A percentile compares a stretch with the other conserved stretches of the same genome.
phyloP scores from a whole-genome alignment of 2,888 invertebrate species.

The Girardia tigrina region DNA sequence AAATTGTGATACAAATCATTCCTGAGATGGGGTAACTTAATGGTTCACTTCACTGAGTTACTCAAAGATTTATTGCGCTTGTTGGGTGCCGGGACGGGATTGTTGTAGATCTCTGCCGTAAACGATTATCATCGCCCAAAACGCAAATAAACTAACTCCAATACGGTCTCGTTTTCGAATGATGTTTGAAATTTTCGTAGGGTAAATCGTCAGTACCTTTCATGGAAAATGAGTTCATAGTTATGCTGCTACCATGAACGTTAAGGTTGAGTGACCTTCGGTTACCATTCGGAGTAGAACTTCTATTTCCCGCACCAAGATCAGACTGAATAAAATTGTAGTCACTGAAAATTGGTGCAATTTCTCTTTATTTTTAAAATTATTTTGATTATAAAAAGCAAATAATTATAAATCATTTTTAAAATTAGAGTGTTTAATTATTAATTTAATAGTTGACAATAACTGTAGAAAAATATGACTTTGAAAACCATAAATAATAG shows the following conservation, averaged over 20 bases:
- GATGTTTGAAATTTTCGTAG: not conserved
- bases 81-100: not conserved
- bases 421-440: too few relatives aligned
- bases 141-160: not conserved
- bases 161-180: not conserved
- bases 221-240: not conserved
- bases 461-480: too few relatives aligned
- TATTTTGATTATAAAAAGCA: too few relatives aligned
- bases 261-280: not conserved
- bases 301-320: not conserved
- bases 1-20: not conserved
- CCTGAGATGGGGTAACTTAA: not conserved
- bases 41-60: not conserved
- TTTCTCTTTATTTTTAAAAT: too few relatives aligned
- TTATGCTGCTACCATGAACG: not conserved
- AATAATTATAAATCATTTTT: too few relatives aligned
- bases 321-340: not conserved
- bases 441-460: too few relatives aligned
- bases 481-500: too few relatives aligned
- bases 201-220: not conserved
- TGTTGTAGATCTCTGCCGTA: not conserved
- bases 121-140: too few relatives aligned
- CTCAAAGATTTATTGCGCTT: not conserved
- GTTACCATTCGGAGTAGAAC: not conserved
- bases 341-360: not conserved